phyloP scores from a whole-genome alignment of 2,113 vertebrate species.

The Paedocypris sp. region DNA sequence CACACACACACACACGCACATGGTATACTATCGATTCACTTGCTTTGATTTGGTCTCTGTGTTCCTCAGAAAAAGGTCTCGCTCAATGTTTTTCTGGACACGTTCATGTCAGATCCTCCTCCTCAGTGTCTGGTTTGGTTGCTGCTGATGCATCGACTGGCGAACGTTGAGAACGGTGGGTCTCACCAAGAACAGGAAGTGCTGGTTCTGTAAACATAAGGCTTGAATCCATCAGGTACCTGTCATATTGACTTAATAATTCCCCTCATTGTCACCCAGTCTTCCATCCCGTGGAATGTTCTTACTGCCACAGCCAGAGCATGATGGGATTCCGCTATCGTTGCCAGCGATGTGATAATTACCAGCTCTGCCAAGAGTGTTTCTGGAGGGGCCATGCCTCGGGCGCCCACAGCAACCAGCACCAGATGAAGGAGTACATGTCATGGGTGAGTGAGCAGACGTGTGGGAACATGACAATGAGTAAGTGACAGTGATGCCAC shows the following conservation, averaged over 20 bases:
- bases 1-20: no score
- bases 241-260: neutral
- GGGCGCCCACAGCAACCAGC: constrained; percentile 98
- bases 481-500: neutral
- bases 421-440: constrained; percentile 99
- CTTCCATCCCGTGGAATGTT: constrained; percentile 98
- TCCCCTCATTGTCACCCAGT: constrained; percentile 54
- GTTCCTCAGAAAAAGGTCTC: constrained; percentile 87
- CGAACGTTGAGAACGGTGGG: constrained; percentile 97
- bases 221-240: no score
- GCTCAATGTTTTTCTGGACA: constrained; percentile 93
- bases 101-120: constrained; percentile 93
- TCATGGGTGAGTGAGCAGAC: constrained; percentile 83
- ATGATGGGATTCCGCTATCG: constrained; percentile 99
- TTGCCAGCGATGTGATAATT: constrained; percentile 99
- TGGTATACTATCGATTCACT: neutral
- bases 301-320: constrained; percentile 96
- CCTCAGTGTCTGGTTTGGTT: constrained; percentile 98
- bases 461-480: neutral
- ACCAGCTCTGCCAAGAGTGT: constrained; percentile 99
- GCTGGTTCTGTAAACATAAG: no score
- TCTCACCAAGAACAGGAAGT: no score
- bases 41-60: neutral
- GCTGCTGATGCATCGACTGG: constrained; percentile 90
- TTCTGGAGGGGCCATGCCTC: constrained; percentile 98